phyloP scores from a whole-genome alignment of 30 jellyfish, hydroid and myxozoan species.

The Phacellophora camtschatica region DNA sequence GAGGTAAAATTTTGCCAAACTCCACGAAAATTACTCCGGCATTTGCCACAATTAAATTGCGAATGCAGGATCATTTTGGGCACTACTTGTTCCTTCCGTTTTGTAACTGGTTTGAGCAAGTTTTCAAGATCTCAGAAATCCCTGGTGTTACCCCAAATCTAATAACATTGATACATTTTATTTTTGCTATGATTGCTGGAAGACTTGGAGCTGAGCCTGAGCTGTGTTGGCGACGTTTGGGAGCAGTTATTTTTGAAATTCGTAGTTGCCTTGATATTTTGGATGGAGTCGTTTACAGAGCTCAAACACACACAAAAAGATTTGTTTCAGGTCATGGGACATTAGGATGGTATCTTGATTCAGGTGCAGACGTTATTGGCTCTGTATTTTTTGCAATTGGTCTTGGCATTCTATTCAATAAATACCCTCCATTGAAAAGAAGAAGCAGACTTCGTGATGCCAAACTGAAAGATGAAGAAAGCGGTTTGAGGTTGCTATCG shows the following conservation, averaged over 20 bases:
- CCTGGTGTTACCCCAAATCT: conserved; percentile 90
- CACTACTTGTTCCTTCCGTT: conserved; percentile 86
- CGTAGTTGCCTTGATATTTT: conserved; percentile 76
- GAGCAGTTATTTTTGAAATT: conserved; percentile 58
- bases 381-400: conserved; percentile 73
- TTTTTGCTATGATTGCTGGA: conserved; percentile 82
- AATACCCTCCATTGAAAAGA: conserved; percentile 69
- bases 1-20: neutral
- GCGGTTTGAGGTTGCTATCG: conserved; percentile 72
- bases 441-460: neutral
- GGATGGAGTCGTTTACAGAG: conserved; percentile 90
- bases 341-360: conserved; percentile 83
- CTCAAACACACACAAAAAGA: conserved; percentile 53
- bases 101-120: conserved; percentile 82
- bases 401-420: conserved; percentile 43
- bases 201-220: conserved; percentile 43
- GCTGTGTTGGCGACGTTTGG: conserved; percentile 69
- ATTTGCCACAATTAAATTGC: conserved; percentile 66
- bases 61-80: conserved; percentile 95
- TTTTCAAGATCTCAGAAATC: conserved; percentile 62
- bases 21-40: neutral
- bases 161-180: conserved; percentile 70
- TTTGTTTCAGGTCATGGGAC: conserved; percentile 92
- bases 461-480: conserved; percentile 71
- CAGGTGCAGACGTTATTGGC: conserved; percentile 83